These are phyloP conservation scores for Nothura maculosa DNA, from an alignment of 2,797 vertebrate genomes.

Conservation along the genomic window DNA sequence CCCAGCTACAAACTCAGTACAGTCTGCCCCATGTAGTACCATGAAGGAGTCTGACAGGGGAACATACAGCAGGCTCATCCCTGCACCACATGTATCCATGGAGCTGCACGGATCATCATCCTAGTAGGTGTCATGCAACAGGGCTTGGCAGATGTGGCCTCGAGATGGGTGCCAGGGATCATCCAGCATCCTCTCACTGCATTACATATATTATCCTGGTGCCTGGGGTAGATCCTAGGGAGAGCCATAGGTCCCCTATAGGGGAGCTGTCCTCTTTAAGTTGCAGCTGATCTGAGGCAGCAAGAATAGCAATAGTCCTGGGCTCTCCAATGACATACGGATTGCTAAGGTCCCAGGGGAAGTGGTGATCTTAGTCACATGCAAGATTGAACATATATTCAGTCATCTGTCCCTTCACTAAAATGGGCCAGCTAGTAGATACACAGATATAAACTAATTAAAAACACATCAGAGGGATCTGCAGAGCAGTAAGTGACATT, in stretches of 20 bases:
- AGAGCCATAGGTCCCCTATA: not conserved
- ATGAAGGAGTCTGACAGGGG: not conserved
- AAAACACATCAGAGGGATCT: not conserved
- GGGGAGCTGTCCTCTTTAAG: not conserved
- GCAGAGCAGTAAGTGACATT: not conserved
- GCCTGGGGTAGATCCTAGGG: not conserved
- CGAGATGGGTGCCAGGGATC: not conserved
- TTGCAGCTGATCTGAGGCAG: not conserved
- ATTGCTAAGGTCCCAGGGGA: not conserved
- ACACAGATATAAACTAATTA: not conserved
- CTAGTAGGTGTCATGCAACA: not conserved
- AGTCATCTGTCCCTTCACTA: not conserved
- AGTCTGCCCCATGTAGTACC: not conserved
- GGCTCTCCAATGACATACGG: not conserved
- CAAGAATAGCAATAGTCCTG: constrained; percentile 23
- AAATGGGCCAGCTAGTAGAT: not conserved
- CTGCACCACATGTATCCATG: not conserved
- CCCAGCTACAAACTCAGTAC: not conserved
- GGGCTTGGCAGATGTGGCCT: not conserved
- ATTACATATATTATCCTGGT: not conserved
- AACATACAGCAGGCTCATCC: not conserved
- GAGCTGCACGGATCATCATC: not conserved
- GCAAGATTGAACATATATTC: constrained; percentile 9
- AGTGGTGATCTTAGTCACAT: not conserved
- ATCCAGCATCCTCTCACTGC: not conserved